phyloP scores from a whole-genome alignment of 2,113 vertebrate genomes.

The Tachuris rubrigastra region DNA sequence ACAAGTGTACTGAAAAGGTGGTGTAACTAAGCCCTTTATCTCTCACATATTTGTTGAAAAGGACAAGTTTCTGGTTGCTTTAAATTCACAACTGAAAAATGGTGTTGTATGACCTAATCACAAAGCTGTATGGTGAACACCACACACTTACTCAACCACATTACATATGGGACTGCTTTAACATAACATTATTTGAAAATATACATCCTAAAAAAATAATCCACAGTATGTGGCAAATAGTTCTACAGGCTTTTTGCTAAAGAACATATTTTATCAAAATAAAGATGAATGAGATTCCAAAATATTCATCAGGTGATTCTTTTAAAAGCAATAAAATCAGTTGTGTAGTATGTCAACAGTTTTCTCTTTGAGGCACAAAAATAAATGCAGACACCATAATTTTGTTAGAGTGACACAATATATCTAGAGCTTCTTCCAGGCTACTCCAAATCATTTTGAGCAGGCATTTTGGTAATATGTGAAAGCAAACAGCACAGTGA shows the following conservation, averaged over 20 bases:
- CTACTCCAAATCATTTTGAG: conserved; percentile 10
- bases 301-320: background rate
- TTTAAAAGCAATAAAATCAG: background rate
- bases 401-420: background rate
- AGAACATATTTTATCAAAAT: background rate
- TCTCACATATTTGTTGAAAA: background rate
- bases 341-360: background rate
- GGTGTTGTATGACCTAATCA: background rate
- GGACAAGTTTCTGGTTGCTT: background rate
- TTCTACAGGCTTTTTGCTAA: background rate
- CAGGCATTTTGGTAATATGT: background rate
- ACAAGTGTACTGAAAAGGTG: background rate
- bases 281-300: background rate
- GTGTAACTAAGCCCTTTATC: background rate
- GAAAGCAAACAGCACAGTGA: conserved; percentile 33
- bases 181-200: background rate
- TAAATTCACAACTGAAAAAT: background rate
- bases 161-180: background rate
- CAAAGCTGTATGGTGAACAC: background rate
- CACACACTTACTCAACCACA: background rate
- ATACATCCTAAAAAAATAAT: background rate
- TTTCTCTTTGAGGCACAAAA: background rate
- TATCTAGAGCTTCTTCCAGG: background rate
- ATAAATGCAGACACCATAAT: background rate
- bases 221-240: background rate